Evolutionary conservation across 2,888 invertebrate species (phyloP), one percentile per base, ranked within the genome.

Genomic region (Parnassius smintheus): DNA sequence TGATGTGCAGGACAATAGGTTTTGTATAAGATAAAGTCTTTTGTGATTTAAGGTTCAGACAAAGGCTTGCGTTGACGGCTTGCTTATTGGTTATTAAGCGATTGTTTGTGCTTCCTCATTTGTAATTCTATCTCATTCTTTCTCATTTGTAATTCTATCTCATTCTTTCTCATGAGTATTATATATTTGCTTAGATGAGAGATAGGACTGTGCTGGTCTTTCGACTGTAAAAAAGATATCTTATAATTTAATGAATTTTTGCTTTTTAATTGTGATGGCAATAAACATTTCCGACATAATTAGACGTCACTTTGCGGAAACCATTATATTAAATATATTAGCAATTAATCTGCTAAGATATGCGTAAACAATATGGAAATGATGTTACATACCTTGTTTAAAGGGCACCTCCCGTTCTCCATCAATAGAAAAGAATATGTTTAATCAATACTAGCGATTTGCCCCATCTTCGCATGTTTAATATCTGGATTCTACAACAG

Each of bases 1-100:
- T 72, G 73, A 75, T 70, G 73, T 68, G 69, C 73, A 72, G 74
- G 68, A 76, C 75, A 78, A 77, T 76, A 73, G 78, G 68, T 65
- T 65, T 72, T 70, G 66, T 68, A 57, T 65, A 61, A 73, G 72
- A 75, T 73, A 74, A 74, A 69, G 68, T 69, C 69, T 71, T 71
- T 67, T 67, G 67, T 71, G 76, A 77, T 76, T 67, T 70, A 72
- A 70, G 61, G 62, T 62, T 52, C 52, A 66, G 67, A 73, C 73
- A 70, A 74, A 71, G 68, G 67, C 64, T 61, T 72, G 66, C 65
- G 69, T 66, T 70, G 72, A 73, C 72, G 72, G 69, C 65, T 64
- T 70, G 70, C 59, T 71, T 66, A 68, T 67, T 67, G 66, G 60
- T 60, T 63, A 61, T 44, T 55, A 55, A 61, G 55, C 44, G 42